phyloP scores from a whole-genome alignment of 2,888 invertebrate genomes.

The Ichneumoninae sp. region DNA sequence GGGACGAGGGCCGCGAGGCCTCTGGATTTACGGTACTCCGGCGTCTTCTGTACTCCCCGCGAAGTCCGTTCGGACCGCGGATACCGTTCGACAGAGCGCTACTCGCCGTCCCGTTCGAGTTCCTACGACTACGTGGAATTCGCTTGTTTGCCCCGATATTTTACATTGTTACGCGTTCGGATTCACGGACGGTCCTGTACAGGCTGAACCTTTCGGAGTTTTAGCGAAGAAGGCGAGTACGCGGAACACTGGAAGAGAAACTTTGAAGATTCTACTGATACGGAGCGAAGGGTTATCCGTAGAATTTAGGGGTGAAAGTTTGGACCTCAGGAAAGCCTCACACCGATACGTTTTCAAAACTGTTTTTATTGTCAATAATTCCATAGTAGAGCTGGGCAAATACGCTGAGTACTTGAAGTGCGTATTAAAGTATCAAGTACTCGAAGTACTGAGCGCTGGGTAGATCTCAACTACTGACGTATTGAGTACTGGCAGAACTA shows the following conservation, averaged over 20 bases:
- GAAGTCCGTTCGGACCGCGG: conserved; percentile 47
- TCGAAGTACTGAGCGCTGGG: no score
- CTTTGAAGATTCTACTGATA: no score
- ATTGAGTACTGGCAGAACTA: no score
- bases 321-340: no score
- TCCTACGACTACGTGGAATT: conserved; percentile 45
- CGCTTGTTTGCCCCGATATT: conserved; percentile 29
- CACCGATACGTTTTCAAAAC: no score
- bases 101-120: conserved; percentile 37
- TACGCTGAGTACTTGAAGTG: no score
- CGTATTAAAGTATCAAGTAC: no score
- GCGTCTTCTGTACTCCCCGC: conserved; percentile 10
- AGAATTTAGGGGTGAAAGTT: no score
- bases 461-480: no score
- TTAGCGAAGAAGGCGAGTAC: not conserved
- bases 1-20: conserved; percentile 60
- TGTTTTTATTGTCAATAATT: no score
- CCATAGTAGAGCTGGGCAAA: no score
- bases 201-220: not conserved
- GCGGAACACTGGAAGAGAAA: not conserved
- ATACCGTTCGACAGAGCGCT: conserved; percentile 50
- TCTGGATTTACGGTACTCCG: conserved; percentile 63
- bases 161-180: not conserved
- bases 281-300: no score
- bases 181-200: not conserved